Evolutionary conservation across 2,797 vertebrate genomes (phyloP).

Genomic region (Allobates femoralis): DNA sequence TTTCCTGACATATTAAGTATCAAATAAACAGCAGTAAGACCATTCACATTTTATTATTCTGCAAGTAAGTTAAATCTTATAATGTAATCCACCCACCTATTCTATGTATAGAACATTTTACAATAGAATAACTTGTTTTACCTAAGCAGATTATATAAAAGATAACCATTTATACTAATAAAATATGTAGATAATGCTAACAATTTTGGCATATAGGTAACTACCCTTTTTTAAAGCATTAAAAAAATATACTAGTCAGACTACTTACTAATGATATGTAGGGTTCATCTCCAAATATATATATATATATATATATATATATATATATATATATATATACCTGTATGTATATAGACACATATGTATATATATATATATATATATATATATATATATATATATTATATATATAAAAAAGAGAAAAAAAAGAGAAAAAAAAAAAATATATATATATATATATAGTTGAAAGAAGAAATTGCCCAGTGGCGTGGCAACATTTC

Average conservation of each 20-base stretch:
- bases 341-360: no score
- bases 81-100: slow-evolving; percentile 47
- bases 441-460: no score
- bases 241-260: background rate
- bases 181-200: background rate
- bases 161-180: background rate
- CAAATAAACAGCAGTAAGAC: background rate
- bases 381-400: no score
- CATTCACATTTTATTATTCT: background rate
- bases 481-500: no score
- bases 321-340: no score
- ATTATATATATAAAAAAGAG: no score
- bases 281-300: background rate
- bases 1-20: background rate
- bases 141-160: background rate
- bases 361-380: no score
- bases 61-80: slow-evolving; percentile 32
- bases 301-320: background rate
- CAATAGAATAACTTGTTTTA: background rate
- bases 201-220: background rate
- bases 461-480: no score
- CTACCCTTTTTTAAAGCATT: background rate
- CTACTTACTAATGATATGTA: background rate
- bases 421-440: no score
- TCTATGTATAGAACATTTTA: slow-evolving; percentile 36